Evolutionary conservation across 2,113 vertebrate species (phyloP), one percentile per base, ranked within the genome.

Genomic region (Leptocoma aspasia): DNA sequence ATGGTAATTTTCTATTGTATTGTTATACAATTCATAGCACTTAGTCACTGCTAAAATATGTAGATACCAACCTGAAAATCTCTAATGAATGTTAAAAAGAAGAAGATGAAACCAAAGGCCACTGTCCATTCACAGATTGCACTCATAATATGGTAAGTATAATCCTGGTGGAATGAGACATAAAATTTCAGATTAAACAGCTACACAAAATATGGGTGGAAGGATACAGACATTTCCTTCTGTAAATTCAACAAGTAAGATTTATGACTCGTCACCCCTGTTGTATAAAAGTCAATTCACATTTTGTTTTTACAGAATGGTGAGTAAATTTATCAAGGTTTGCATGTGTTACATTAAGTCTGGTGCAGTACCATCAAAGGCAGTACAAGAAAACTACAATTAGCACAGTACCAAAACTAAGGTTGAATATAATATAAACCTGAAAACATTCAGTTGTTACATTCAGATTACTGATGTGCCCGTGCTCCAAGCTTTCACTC

Each of bases 91-190:
- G 99, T 99, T 94, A 99, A 95, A 97, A 99, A 99, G 98, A 98
- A 99, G 96, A 98, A 98, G 95, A 99, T 94, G 88, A 99, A 99
- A 85, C 98, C 98, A 96, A 99, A 99, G 92, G 99, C 98, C 64
- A 99, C 98, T 0, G 95, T 98, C 99, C 99, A 99, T 95, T 99
- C 99, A n/a, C 98, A 98, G n/a, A 97, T 89, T 0, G 99, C 99
- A 61, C 99, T 99, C 96, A 97, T 79, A 6, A 99, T 31, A 31
- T 98, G 98, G 15, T 97, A 97, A 15, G 90, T 59, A 53, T 98
- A 98, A 78, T 97, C 98, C 98, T 98, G 91, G 65, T 7, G 44
- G 44, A 68, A 94, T 11, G 41, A 93, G 14, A 96, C 66, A 96
- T 35, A 95, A 59, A 52, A 45, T 52, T 90, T 82, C 59, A 90